phyloP scores from a whole-genome alignment of 2,797 vertebrate genomes.

The Amniataba percoides region DNA sequence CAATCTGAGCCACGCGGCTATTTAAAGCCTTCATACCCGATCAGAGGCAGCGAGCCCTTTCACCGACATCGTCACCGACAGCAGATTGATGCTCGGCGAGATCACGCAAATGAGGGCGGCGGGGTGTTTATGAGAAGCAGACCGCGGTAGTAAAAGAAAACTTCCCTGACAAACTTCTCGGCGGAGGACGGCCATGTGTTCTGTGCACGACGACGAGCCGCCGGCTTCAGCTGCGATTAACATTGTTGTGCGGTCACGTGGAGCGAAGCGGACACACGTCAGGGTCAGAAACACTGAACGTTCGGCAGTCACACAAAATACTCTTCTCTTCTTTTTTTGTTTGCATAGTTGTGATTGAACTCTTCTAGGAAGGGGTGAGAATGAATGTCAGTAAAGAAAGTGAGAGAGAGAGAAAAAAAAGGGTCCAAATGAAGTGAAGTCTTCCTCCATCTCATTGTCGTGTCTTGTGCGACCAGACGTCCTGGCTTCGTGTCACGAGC shows the following conservation, averaged over 20 bases:
- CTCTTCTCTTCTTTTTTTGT: not conserved
- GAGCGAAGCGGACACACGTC: not conserved
- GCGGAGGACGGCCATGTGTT: not conserved
- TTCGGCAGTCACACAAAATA: not conserved
- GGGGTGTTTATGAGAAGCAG: conserved; percentile 56
- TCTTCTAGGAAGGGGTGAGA: not conserved
- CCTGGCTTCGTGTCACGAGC: conserved; percentile 31
- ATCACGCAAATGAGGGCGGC: conserved; percentile 81
- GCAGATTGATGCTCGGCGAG: conserved; percentile 79
- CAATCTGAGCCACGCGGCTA: conserved; percentile 68
- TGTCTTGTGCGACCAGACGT: conserved; percentile 43
- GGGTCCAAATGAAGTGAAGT: not conserved
- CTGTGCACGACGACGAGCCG: not conserved
- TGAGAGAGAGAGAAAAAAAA: not conserved
- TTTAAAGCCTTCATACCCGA: conserved; percentile 75
- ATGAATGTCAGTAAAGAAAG: not conserved
- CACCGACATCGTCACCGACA: conserved; percentile 70
- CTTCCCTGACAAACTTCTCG: conserved; percentile 66
- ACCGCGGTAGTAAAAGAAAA: conserved; percentile 52
- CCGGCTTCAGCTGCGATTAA: not conserved
- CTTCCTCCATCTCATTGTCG: conserved; percentile 50
- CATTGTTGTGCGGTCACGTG: too few species aligned
- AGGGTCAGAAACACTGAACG: not conserved
- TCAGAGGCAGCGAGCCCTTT: conserved; percentile 54
- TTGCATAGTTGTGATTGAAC: not conserved